A percentile compares a stretch with the other conserved stretches of the same genome.
Conservation (phyloP, 2,888 invertebrate species). For the Apodemia mormo region DNA sequence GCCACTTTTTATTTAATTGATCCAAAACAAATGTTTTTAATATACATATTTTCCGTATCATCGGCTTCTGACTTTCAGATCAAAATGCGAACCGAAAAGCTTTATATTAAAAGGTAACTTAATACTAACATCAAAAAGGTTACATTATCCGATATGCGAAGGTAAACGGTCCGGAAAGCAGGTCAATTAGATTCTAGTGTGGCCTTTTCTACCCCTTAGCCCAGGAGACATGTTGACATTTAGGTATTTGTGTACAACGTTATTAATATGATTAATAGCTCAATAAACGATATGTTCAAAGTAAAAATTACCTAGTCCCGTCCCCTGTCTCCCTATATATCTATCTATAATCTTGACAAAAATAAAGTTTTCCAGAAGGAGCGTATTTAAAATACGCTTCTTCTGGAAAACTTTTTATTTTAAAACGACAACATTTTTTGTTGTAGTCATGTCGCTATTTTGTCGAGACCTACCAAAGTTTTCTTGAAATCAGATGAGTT, state of each 20-base stretch:
- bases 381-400: too few relatives aligned
- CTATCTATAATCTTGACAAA: too few relatives aligned
- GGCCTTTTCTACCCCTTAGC: slow-evolving; percentile 2
- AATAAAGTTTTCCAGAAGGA: too few relatives aligned
- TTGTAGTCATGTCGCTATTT: too few relatives aligned
- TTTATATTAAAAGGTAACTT: background rate
- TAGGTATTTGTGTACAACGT: background rate
- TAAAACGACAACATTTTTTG: too few relatives aligned
- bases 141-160: background rate
- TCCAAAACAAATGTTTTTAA: too few relatives aligned
- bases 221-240: background rate
- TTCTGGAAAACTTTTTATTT: too few relatives aligned
- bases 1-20: too few relatives aligned
- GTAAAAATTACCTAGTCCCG: too few relatives aligned
- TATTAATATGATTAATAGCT: background rate
- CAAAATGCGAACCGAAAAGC: background rate
- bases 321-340: too few relatives aligned
- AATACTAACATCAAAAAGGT: background rate
- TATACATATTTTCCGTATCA: background rate
- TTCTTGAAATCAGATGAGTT: too few relatives aligned
- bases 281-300: background rate
- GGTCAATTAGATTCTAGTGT: slow-evolving; percentile 7
- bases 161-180: slow-evolving; percentile 1
- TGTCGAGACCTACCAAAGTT: too few relatives aligned
- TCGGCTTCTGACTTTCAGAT: background rate